Evolutionary conservation across 2,888 invertebrate genomes (phyloP).

Genomic region (Trichopoda pennipes): DNA sequence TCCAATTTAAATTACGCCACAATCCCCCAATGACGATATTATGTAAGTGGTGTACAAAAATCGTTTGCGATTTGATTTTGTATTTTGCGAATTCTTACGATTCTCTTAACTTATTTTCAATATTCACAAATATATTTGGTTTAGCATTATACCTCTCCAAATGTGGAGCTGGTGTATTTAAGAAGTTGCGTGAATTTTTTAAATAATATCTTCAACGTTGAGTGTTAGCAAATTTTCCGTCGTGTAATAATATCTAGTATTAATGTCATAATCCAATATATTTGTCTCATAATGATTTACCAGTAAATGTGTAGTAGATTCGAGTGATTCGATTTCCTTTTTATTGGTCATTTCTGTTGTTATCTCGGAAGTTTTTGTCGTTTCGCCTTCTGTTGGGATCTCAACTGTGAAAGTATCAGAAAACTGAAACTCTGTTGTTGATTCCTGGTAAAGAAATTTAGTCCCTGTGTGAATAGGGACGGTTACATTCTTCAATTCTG

Average conservation of each 20-base stretch:
- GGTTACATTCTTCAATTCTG: no score
- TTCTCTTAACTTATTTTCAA: no score
- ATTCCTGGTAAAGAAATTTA: not conserved
- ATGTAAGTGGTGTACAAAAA: conserved; percentile 74
- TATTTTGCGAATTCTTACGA: not conserved
- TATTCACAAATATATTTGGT: not conserved
- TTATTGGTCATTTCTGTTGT: no score
- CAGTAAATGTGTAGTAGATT: no score
- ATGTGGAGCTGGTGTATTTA: not conserved
- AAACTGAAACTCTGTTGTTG: not conserved
- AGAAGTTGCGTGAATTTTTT: not conserved
- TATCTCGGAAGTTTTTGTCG: no score
- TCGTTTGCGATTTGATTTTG: conserved; percentile 42
- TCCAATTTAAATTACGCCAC: conserved; percentile 27
- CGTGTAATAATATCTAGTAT: not conserved
- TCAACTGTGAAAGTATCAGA: no score
- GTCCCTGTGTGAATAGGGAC: no score
- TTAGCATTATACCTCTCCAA: not conserved
- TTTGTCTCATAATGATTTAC: no score
- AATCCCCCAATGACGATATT: conserved; percentile 72
- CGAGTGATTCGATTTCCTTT: no score
- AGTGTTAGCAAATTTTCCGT: not conserved
- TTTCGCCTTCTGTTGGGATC: no score
- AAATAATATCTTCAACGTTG: not conserved
- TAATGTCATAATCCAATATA: no score